Base-by-base conservation (phyloP, 2,888 invertebrate species). In the Sympetrum striolatum region DNA sequence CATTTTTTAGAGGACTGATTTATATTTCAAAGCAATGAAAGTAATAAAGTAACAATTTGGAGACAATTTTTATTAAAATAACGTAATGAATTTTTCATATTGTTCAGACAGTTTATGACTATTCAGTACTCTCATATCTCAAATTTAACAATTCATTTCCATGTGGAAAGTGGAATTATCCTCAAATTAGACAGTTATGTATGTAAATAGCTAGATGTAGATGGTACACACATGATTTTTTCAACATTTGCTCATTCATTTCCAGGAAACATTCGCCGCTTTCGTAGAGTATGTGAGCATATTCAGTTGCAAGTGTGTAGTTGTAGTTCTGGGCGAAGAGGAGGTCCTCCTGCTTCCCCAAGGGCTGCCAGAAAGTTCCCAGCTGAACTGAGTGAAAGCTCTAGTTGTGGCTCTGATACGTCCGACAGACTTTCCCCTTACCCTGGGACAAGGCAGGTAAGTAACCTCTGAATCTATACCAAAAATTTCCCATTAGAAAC, bases 231-330 rank as follows among this genome's bases (percentile, higher is more conserved):
- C 10, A 10, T 0, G 10, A 44, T 18, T 53, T 18, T 18, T 18
- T 53, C 2, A 53, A 53, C 5, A 14, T 25, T 14, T 81, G 12
- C n/a, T 81, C 5, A 90, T 91, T 73, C 48, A 91, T 91, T 92
- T 93, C 37, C 94, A 98, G 98, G 99, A 91, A 99, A 99, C 93
- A 98, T 98, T 92, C 96, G 99, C 91, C 96, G 99, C 91, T 99
- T 99, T 95, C 96, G 98, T 90, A 96, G 99, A 92, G 98, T 99
- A 92, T 99, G 99, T 94, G 99, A 99, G 93, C 98, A 99, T 94
- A 98, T 99, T 92, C 99, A 99, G 93, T 96, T 97, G 58, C 98
- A 98, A 92, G 97, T 97, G 81, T 95, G 95, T 92, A 94, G 95
- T 82, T 37, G 37, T n/a, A 86, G 60, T 64, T 37, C 86, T 4